Conservation (phyloP, 2,113 vertebrate genomes). For the Gambusia affinis region DNA sequence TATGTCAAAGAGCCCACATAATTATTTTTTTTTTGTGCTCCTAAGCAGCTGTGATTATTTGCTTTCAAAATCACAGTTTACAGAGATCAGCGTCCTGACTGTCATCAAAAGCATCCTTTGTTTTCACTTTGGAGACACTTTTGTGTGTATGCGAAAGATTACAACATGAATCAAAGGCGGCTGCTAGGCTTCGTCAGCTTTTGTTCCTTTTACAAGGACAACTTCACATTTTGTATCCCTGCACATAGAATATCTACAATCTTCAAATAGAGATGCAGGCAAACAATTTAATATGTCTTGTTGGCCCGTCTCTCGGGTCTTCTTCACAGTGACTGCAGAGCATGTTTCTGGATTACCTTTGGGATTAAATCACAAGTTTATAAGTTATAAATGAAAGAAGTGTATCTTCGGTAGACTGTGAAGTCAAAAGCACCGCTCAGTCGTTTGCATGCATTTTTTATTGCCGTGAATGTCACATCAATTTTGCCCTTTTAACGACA, state of each 20-base stretch:
- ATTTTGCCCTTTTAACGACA: too few species aligned
- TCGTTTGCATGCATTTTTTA: too few species aligned
- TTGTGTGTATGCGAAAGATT: conserved; percentile 33
- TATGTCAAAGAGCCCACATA: not conserved
- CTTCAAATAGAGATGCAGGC: conserved; percentile 5
- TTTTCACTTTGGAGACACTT: conserved; percentile 38
- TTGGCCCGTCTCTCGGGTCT: conserved; percentile 13
- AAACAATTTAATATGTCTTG: conserved; percentile 1
- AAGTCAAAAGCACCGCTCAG: too few species aligned
- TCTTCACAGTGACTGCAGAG: conserved; percentile 33
- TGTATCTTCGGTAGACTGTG: too few species aligned
- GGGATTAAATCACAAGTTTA: not conserved
- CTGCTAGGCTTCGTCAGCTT: conserved; percentile 36
- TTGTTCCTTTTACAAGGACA: conserved; percentile 46
- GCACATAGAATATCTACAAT: not conserved
- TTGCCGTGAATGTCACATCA: too few species aligned
- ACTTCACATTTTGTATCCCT: conserved; percentile 1
- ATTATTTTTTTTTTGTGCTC: conserved; percentile 3
- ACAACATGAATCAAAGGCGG: conserved; percentile 43
- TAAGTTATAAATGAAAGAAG: not conserved
- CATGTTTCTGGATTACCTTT: not conserved
- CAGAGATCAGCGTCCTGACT: conserved; percentile 6
- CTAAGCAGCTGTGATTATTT: conserved; percentile 7
- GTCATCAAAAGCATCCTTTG: conserved; percentile 45
- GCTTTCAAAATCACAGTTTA: conserved; percentile 21